phyloP scores from a whole-genome alignment of 2,113 vertebrate species.

The Philantomba maxwellii region DNA sequence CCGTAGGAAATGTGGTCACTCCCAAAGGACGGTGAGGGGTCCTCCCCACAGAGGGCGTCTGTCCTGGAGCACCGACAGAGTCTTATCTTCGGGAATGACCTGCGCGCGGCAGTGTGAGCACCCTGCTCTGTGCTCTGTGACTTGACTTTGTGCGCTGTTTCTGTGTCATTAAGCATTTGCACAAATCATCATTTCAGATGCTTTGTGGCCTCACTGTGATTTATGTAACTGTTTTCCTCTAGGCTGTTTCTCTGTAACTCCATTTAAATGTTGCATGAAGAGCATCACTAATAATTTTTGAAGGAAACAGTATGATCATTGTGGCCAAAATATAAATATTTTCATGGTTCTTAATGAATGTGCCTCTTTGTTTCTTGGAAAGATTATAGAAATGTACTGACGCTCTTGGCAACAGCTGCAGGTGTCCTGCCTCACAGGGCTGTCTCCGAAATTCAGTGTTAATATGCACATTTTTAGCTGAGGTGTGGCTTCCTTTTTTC shows the following conservation, averaged over 20 bases:
- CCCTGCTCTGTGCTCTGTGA: not conserved
- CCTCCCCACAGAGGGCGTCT: not conserved
- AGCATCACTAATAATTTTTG: not conserved
- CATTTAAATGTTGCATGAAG: not conserved
- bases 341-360: not conserved
- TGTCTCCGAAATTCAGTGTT: not conserved
- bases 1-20: not conserved
- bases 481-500: not conserved
- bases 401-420: too few species aligned
- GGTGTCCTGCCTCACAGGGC: not conserved
- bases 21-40: not conserved
- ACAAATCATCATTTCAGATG: not conserved
- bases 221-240: not conserved
- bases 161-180: not conserved
- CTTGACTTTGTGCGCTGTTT: not conserved
- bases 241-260: not conserved
- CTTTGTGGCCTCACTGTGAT: not conserved
- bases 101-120: accelerated
- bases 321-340: not conserved
- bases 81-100: not conserved
- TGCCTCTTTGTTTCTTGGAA: not conserved
- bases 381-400: not conserved
- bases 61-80: not conserved
- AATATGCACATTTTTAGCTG: not conserved
- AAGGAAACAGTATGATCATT: not conserved